phyloP scores from a whole-genome alignment of 1,140 invertebrate species.

The Heliconius congener region DNA sequence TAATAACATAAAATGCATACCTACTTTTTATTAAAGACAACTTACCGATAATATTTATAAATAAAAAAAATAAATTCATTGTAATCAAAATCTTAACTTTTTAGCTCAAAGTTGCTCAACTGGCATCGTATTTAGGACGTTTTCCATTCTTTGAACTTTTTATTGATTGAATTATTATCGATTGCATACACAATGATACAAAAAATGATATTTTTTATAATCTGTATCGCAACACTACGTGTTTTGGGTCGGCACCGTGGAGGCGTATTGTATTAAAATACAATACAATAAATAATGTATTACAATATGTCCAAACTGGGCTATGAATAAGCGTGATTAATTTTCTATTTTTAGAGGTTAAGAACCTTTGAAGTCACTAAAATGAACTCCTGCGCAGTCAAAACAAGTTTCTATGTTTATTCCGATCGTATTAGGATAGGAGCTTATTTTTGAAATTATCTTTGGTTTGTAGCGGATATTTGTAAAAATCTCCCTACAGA shows the following conservation, averaged over 20 bases:
- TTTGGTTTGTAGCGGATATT: too few species aligned
- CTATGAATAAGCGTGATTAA: constrained; percentile 6
- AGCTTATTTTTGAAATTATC: too few species aligned
- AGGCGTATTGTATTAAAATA: constrained; percentile 8
- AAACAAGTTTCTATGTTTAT: neutral
- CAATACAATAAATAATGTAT: neutral
- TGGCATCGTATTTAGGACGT: neutral
- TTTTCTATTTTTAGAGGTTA: constrained; percentile 23
- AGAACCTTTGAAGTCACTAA: neutral
- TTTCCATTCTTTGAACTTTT: neutral
- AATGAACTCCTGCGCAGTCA: neutral
- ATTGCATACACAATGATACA: neutral
- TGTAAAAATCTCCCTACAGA: too few species aligned
- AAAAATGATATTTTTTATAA: neutral
- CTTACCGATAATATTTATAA: too few species aligned
- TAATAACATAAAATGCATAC: too few species aligned
- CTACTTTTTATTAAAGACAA: too few species aligned
- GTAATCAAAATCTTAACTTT: neutral
- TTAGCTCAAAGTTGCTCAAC: neutral
- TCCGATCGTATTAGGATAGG: too few species aligned
- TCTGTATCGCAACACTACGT: constrained; percentile 8
- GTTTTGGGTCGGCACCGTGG: neutral
- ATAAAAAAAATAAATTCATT: neutral
- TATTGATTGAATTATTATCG: neutral
- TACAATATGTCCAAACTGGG: constrained; percentile 12